A percentile compares a stretch with the other conserved stretches of the same genome.
Conservation (phyloP, 2,888 invertebrate genomes). For the Oligia fasciuncula region DNA sequence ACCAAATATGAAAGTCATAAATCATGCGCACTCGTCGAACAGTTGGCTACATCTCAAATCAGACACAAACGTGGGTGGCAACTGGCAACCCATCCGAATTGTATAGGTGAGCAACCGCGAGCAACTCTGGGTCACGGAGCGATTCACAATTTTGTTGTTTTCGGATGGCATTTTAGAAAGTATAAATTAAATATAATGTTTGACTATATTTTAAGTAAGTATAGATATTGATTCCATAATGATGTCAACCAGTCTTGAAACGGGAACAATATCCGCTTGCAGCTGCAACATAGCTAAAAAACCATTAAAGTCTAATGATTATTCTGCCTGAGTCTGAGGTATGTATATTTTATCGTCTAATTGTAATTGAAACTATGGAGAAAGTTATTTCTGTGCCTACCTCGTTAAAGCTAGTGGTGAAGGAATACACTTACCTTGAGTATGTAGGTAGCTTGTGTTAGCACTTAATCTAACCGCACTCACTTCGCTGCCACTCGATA, state of each 20-base stretch:
- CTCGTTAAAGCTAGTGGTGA: conserved; percentile 29
- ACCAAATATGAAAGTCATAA: conserved; percentile 75
- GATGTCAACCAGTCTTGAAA: conserved; percentile 5
- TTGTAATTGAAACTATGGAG: conserved; percentile 46
- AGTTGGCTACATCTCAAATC: conserved; percentile 74
- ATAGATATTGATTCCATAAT: conserved; percentile 30
- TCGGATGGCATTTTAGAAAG: conserved; percentile 65
- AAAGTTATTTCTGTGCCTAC: conserved; percentile 43
- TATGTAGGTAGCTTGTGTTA: conserved; percentile 68
- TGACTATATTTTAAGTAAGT: conserved; percentile 39
- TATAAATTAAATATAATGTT: conserved; percentile 51
- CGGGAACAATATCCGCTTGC: neutral
- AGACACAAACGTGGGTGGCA: conserved; percentile 75
- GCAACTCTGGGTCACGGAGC: conserved; percentile 21
- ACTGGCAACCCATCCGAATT: conserved; percentile 68
- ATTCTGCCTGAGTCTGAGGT: conserved; percentile 7
- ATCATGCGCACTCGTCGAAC: conserved; percentile 70
- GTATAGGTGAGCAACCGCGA: conserved; percentile 55
- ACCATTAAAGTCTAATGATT: conserved; percentile 3
- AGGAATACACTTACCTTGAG: conserved; percentile 57
- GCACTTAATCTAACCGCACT: conserved; percentile 55
- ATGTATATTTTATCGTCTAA: conserved; percentile 30
- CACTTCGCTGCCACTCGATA: conserved; percentile 59
- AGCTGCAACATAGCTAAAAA: conserved; percentile 1
- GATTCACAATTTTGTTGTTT: conserved; percentile 49